phyloP scores from a whole-genome alignment of 2,888 invertebrate species.

The Callinectes sapidus region DNA sequence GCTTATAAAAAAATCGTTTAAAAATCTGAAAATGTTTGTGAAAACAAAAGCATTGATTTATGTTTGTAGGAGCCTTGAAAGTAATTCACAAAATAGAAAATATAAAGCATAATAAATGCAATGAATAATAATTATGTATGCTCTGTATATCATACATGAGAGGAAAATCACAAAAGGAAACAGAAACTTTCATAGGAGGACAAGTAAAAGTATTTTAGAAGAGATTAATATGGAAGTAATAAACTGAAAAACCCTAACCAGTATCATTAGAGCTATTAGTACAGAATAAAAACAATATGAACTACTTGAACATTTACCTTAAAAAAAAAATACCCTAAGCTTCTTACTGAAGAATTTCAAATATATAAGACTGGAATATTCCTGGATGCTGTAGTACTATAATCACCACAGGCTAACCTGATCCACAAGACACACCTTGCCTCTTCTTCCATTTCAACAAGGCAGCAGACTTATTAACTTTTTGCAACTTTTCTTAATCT shows the following conservation, averaged over 20 bases:
- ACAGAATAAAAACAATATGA: background rate
- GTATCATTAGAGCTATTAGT: background rate
- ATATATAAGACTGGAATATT: background rate
- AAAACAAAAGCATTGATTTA: background rate
- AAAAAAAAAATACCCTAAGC: background rate
- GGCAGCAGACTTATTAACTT: no score
- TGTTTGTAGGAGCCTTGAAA: background rate
- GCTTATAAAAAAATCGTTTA: background rate
- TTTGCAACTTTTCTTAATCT: no score
- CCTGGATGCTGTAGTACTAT: background rate
- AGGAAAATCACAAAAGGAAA: background rate
- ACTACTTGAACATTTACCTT: background rate
- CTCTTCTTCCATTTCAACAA: no score
- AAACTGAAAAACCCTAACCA: background rate
- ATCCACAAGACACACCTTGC: no score
- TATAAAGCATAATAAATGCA: background rate
- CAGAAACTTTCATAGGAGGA: background rate
- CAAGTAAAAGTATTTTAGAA: background rate
- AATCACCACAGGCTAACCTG: no score
- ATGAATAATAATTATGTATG: background rate
- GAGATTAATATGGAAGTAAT: background rate
- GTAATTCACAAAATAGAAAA: background rate
- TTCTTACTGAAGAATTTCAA: background rate
- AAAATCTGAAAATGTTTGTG: background rate
- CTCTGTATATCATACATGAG: background rate